These are phyloP conservation scores for Brenthis hecate DNA, from an alignment of 2,888 invertebrate species.

Conservation along the genomic window DNA sequence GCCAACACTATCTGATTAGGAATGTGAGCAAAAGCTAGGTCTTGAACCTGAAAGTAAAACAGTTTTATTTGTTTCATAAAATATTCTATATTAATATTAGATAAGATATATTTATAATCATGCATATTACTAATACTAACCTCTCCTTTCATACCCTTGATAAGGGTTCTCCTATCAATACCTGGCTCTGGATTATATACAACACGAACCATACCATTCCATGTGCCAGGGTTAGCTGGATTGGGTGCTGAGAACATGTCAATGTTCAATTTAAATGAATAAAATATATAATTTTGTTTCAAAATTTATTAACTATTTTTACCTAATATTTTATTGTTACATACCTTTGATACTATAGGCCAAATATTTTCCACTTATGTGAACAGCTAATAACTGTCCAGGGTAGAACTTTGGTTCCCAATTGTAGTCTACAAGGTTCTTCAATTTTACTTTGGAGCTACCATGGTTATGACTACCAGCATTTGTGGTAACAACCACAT, in stretches of 20 bases:
- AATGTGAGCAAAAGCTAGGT: conserved; percentile 94
- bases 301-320: too few species aligned
- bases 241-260: conserved; percentile 58
- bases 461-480: conserved; percentile 89
- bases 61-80: not conserved
- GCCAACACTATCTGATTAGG: conserved; percentile 90
- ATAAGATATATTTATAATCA: not conserved
- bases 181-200: conserved; percentile 86
- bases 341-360: conserved; percentile 96
- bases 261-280: not conserved
- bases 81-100: not conserved
- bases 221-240: conserved; percentile 65
- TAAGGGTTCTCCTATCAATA: conserved; percentile 87
- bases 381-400: conserved; percentile 94
- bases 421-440: conserved; percentile 94
- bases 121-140: conserved; percentile 44
- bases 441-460: conserved; percentile 94
- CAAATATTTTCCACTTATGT: conserved; percentile 91
- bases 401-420: conserved; percentile 95
- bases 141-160: conserved; percentile 92
- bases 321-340: too few species aligned
- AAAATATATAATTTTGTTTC: not conserved
- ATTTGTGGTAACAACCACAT: conserved; percentile 87
- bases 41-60: conserved; percentile 85
- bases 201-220: conserved; percentile 90